A percentile compares a stretch with the other conserved stretches of the same genome.
Conservation (phyloP, 2,888 invertebrate genomes). For the Cheilosia pagana region DNA sequence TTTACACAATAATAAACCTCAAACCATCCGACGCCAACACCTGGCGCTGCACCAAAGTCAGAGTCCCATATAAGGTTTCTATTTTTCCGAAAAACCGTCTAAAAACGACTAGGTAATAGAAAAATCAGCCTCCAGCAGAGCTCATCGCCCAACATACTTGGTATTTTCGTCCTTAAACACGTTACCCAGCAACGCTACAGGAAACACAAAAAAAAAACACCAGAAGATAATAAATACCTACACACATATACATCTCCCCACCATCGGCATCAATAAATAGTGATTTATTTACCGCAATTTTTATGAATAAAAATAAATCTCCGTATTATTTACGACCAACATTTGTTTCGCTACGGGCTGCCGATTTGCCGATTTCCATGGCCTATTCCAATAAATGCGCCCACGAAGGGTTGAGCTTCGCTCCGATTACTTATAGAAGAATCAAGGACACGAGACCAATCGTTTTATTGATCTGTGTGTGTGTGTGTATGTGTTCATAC, state of each 20-base stretch:
- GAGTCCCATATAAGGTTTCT: too few species aligned
- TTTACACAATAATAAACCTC: too few species aligned
- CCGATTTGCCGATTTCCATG: constrained; percentile 47
- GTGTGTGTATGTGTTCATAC: constrained; percentile 14
- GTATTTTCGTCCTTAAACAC: constrained; percentile 17
- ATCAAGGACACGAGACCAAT: constrained; percentile 49
- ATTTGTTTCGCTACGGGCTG: constrained; percentile 39
- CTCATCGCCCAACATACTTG: constrained; percentile 12
- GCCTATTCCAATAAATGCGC: constrained; percentile 27
- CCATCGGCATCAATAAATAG: constrained; percentile 60
- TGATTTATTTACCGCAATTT: constrained; percentile 64
- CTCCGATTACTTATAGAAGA: not conserved
- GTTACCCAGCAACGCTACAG: constrained; percentile 34
- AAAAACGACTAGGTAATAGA: constrained; percentile 12
- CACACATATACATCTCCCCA: constrained; percentile 14
- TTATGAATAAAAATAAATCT: constrained; percentile 69
- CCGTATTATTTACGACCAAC: constrained; percentile 67
- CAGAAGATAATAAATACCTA: constrained; percentile 31
- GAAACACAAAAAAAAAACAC: constrained; percentile 8
- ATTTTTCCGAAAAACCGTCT: too few species aligned
- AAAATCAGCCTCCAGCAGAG: not conserved
- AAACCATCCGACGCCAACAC: too few species aligned
- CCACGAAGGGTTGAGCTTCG: constrained; percentile 3
- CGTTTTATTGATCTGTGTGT: constrained; percentile 56
- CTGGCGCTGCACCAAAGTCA: too few species aligned